Conservation (phyloP, 2,888 invertebrate species). For the Autographa gamma region DNA sequence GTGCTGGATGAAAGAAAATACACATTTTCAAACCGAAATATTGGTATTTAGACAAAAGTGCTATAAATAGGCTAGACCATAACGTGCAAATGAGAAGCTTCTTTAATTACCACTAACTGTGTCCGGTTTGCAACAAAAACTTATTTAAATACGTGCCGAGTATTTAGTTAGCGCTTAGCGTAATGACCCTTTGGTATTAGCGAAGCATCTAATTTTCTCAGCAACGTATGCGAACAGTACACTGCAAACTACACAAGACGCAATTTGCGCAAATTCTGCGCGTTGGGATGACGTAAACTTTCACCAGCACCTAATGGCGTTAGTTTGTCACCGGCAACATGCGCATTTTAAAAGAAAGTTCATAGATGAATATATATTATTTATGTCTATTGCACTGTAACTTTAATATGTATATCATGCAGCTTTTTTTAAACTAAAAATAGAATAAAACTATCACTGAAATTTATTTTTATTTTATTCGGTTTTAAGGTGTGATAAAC, state of each 20-base stretch:
- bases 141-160: constrained; percentile 19
- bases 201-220: constrained; percentile 58
- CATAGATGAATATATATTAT: constrained; percentile 9
- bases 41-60: too few species aligned
- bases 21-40: too few species aligned
- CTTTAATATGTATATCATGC: not conserved
- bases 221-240: constrained; percentile 22
- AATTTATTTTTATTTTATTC: too few species aligned
- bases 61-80: not conserved
- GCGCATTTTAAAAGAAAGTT: constrained; percentile 43
- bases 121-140: not conserved
- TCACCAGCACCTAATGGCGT: constrained; percentile 62
- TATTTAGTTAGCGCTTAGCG: constrained; percentile 31
- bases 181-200: constrained; percentile 46
- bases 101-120: not conserved
- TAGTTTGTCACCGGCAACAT: constrained; percentile 46
- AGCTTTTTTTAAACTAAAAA: not conserved
- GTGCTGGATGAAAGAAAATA: too few species aligned
- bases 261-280: constrained; percentile 71
- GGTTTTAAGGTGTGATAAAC: too few species aligned
- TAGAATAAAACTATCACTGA: too few species aligned
- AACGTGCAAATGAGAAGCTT: not conserved
- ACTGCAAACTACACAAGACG: constrained; percentile 56
- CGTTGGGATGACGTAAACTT: constrained; percentile 75
- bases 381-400: not conserved